A percentile compares a stretch with the other conserved stretches of the same genome.
Evolutionary conservation across 1,140 invertebrate genomes (phyloP).

Genomic region (Orius insidiosus): DNA sequence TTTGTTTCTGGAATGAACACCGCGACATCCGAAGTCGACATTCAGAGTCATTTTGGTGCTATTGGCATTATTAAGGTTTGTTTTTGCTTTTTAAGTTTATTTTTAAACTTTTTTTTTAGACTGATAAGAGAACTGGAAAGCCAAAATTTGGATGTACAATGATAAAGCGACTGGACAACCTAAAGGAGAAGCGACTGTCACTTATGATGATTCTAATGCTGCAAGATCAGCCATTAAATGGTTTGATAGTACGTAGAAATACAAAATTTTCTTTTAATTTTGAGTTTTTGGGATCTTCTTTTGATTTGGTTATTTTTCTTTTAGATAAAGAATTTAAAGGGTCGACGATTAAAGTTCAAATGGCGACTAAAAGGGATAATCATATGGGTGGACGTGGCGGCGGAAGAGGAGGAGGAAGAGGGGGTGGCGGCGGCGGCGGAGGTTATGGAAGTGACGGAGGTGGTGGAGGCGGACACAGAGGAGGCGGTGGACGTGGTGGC

Average conservation of each 20-base stretch:
- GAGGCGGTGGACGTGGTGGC: conserved; percentile 25
- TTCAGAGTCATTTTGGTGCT: conserved; percentile 82
- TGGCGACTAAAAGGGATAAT: conserved; percentile 76
- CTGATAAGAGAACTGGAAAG: conserved; percentile 80
- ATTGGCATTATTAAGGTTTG: conserved; percentile 92
- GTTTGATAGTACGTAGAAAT: conserved; percentile 62
- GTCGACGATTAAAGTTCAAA: conserved; percentile 70
- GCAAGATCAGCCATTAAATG: conserved; percentile 88
- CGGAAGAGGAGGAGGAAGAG: conserved; percentile 39
- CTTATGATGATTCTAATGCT: conserved; percentile 88
- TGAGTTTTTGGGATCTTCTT: too few relatives aligned
- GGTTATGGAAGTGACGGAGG: conserved; percentile 29
- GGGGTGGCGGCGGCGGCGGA: conserved; percentile 37
- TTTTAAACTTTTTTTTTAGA: conserved; percentile 39
- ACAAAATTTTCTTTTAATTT: conserved; percentile 10
- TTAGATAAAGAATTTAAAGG: conserved; percentile 74
- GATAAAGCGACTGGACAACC: conserved; percentile 82
- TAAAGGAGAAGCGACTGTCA: conserved; percentile 94
- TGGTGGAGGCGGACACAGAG: conserved; percentile 30
- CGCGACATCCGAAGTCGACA: conserved; percentile 65
- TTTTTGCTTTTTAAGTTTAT: conserved; percentile 5
- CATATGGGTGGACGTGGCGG: conserved; percentile 52
- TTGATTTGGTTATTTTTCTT: conserved; percentile 15
- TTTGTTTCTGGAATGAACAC: conserved; percentile 88
- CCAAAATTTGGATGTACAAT: conserved; percentile 98